Percentiles rank a stretch among this genome's conserved stretches.
Conservation (phyloP, 1,140 invertebrate genomes). For the Macrobrachium rosenbergii region DNA sequence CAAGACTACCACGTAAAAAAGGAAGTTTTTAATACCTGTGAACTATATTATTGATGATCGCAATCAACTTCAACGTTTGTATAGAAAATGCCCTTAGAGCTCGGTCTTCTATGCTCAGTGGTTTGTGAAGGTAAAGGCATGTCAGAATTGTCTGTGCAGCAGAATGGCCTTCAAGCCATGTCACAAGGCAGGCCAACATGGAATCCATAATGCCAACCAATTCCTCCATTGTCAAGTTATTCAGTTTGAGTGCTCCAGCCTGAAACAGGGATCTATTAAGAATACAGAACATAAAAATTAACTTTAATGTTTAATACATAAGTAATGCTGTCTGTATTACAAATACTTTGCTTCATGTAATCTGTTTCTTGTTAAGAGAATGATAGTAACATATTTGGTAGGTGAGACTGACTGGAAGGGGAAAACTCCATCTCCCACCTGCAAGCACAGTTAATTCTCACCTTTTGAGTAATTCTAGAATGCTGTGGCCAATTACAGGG, state of each 20-base stretch:
- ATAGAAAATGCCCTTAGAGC: conserved; percentile 89
- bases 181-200: conserved; percentile 91
- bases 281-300: too few species aligned
- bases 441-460: too few species aligned
- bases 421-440: too few species aligned
- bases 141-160: conserved; percentile 97
- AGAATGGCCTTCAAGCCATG: conserved; percentile 95
- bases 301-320: too few species aligned
- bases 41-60: conserved; percentile 91
- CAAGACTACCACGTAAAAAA: too few species aligned
- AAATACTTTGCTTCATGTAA: too few species aligned
- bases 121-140: conserved; percentile 95
- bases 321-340: too few species aligned
- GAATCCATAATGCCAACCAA: conserved; percentile 90
- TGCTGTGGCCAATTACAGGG: too few species aligned
- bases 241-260: conserved; percentile 82
- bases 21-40: conserved; percentile 76
- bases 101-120: conserved; percentile 84
- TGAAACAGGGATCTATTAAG: conserved; percentile 24
- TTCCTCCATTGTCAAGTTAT: conserved; percentile 74
- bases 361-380: too few species aligned
- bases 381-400: too few species aligned
- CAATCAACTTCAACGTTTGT: conserved; percentile 90
- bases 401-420: too few species aligned
- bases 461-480: too few species aligned